Evolutionary conservation across 2,888 invertebrate genomes (phyloP), one percentile per base, ranked within the genome.

Genomic region (Ypsolopha sequella): DNA sequence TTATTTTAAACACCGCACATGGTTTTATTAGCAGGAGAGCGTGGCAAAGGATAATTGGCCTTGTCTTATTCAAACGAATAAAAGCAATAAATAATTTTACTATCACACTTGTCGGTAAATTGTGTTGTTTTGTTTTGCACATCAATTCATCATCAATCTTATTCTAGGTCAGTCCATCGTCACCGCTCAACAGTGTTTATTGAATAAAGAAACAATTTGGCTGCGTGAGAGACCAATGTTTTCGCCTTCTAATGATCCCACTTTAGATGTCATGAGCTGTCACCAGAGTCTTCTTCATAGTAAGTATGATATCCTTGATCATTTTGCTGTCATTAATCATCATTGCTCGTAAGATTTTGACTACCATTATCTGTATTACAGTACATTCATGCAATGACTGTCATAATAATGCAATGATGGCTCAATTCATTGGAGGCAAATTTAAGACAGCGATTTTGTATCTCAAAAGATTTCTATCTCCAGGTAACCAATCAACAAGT

Each of bases 131-230:
- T 8, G 8, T 43, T 43, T 43, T 8, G 43, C 13, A 43, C 43
- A 43, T 13, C 43, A 43, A 43, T 43, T 13, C 8, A 11, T 8
- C 7, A 43, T 43, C 4, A 13, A 43, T 43, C 1, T 6, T 47
- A 38, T 48, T 48, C 34, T 75, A 85, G 85, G 85, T 74, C 85
- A 85, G 69, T 78, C 85, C 63, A 84, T 85, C 70, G 82, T 84
- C 56, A 84, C 84, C 57, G 85, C 85, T 51, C 85, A 85, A 62
- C 85, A 84, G 63, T 85, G 85, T 66, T 66, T 86, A 68, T 76
- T 86, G 71, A 85, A 86, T 76, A 86, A 86, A 70, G 85, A 86
- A 64, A 85, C 85, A 55, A 84, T 86, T 63, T 86, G 85, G 85
- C 66, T 86, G 51, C 71, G 85, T 58, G 85, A 86, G 50, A 70